Conservation (phyloP, 1,140 invertebrate species). For the Cyphomyrmex costatus region DNA sequence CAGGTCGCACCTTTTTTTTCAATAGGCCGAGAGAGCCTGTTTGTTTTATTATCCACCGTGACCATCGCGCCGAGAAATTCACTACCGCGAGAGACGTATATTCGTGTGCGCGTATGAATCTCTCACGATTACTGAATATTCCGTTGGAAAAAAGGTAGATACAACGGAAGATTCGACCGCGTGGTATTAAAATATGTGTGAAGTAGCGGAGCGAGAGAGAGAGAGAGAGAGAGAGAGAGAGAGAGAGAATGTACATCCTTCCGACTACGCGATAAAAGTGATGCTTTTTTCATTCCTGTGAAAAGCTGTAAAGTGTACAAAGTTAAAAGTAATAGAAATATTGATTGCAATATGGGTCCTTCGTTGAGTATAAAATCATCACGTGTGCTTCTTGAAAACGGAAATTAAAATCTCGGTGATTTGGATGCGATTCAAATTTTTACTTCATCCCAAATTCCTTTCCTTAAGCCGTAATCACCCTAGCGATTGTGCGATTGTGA, state of each 20-base stretch:
- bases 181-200: slow-evolving; percentile 63
- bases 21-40: slow-evolving; percentile 54
- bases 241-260: slow-evolving; percentile 44
- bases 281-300: slow-evolving; percentile 26
- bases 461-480: too few species aligned
- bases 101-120: slow-evolving; percentile 62
- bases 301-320: slow-evolving; percentile 13
- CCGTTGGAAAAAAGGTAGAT: slow-evolving; percentile 63
- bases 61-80: slow-evolving; percentile 68
- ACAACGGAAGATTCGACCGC: slow-evolving; percentile 64
- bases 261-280: slow-evolving; percentile 20
- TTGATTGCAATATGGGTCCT: not conserved
- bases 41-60: slow-evolving; percentile 74
- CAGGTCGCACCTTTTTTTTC: slow-evolving; percentile 40
- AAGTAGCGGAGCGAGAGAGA: slow-evolving; percentile 51
- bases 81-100: slow-evolving; percentile 45
- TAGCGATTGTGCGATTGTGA: too few species aligned
- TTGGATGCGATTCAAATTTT: slow-evolving; percentile 1
- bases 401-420: slow-evolving; percentile 1
- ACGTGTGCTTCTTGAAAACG: not conserved
- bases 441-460: not conserved
- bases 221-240: slow-evolving; percentile 10
- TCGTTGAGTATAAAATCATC: not conserved
- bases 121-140: slow-evolving; percentile 75
- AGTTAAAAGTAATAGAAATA: not conserved